Evolutionary conservation across 2,797 vertebrate species (phyloP).

Genomic region (Hippocampus kuda): DNA sequence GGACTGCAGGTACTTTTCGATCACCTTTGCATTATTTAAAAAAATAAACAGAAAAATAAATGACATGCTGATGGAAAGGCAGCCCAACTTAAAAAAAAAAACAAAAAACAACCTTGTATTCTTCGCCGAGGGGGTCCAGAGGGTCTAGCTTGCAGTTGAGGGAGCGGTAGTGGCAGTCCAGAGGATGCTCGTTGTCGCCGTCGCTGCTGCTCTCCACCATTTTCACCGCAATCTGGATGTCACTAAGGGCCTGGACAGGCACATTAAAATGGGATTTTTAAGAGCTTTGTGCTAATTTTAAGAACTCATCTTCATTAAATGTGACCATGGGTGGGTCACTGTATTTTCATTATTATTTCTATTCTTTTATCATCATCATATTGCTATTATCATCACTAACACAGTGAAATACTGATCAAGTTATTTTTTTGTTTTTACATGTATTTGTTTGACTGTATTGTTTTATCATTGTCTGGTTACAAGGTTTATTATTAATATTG

Average conservation of each 20-base stretch:
- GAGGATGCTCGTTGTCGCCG: slow-evolving; percentile 66
- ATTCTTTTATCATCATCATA: too few species aligned
- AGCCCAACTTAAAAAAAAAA: not conserved
- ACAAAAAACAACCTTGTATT: slow-evolving; percentile 66
- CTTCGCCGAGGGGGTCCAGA: slow-evolving; percentile 56
- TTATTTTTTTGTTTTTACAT: too few species aligned
- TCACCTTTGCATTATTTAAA: slow-evolving; percentile 51
- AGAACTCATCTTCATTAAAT: not conserved
- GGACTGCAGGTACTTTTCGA: slow-evolving; percentile 74
- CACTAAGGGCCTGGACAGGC: slow-evolving; percentile 66
- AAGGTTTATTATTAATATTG: too few species aligned
- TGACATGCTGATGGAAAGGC: not conserved
- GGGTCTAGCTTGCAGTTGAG: slow-evolving; percentile 70
- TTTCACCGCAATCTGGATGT: slow-evolving; percentile 81
- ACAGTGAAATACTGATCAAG: too few species aligned
- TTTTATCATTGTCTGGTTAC: too few species aligned
- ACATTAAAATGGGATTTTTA: not conserved
- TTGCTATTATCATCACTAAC: too few species aligned
- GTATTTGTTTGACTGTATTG: too few species aligned
- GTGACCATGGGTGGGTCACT: not conserved
- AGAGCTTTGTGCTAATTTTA: not conserved
- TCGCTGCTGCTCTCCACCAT: slow-evolving; percentile 67
- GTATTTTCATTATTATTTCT: too few species aligned
- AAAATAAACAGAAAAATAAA: not conserved
- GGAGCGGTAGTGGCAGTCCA: slow-evolving; percentile 75